Conservation (phyloP, 2,888 invertebrate genomes). For the Campopleginae sp. region DNA sequence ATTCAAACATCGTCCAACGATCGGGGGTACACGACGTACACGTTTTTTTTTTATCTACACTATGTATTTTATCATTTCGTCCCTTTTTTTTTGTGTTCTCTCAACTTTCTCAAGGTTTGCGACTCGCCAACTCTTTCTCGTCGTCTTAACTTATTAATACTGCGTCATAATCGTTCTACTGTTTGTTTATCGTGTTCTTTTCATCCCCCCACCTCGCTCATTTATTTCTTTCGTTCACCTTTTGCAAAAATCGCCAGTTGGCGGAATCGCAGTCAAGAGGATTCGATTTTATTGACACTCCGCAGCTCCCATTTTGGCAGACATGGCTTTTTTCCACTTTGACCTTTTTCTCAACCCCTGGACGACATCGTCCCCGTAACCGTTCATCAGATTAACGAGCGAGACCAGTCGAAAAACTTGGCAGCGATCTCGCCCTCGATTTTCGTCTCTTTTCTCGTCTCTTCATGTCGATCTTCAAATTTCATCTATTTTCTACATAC, state of each 20-base stretch:
- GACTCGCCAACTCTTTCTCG: conserved; percentile 56
- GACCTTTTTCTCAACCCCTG: neutral
- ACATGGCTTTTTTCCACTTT: conserved; percentile 30
- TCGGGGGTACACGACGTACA: conserved; percentile 41
- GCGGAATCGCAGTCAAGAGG: conserved; percentile 8
- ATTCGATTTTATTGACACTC: conserved; percentile 20
- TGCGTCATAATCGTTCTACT: conserved; percentile 79
- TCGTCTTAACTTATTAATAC: conserved; percentile 82
- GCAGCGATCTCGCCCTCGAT: neutral
- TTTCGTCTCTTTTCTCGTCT: conserved; percentile 22
- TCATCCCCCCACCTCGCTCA: conserved; percentile 20
- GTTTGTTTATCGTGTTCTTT: conserved; percentile 50
- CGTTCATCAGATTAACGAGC: conserved; percentile 37
- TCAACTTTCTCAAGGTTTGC: conserved; percentile 34
- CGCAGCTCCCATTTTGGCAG: conserved; percentile 3
- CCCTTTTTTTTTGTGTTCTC: neutral
- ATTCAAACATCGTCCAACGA: conserved; percentile 32
- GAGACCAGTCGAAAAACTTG: conserved; percentile 43
- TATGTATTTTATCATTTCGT: conserved; percentile 41
- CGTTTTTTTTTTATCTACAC: conserved; percentile 52
- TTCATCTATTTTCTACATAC: conserved; percentile 63
- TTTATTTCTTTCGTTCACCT: conserved; percentile 6
- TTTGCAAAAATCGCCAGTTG: conserved; percentile 2
- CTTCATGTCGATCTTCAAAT: conserved; percentile 32
- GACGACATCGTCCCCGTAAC: conserved; percentile 31